These are phyloP conservation scores for Rhaphigaster nebulosa DNA, from an alignment of 2,888 invertebrate genomes.

Conservation along the genomic window DNA sequence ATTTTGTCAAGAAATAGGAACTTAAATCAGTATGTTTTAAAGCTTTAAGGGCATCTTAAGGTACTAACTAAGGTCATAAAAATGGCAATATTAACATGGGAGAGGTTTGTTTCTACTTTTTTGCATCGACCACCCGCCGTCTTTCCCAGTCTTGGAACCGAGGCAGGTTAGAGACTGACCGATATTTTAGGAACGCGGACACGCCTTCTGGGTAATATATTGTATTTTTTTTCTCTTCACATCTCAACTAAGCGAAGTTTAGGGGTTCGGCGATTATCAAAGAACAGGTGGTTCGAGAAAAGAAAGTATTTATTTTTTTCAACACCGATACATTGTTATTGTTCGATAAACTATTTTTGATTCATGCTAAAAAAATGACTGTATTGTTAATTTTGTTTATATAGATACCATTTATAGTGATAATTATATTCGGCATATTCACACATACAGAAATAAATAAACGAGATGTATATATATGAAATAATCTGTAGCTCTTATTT, in stretches of 20 bases:
- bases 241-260: constrained; percentile 2
- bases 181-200: constrained; percentile 42
- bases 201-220: constrained; percentile 46
- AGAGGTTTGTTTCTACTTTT: not conserved
- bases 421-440: too few species aligned
- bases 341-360: not conserved
- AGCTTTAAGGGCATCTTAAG: too few species aligned
- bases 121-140: constrained; percentile 11
- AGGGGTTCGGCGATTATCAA: constrained; percentile 20
- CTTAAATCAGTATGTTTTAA: too few species aligned
- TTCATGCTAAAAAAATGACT: too few species aligned
- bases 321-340: not conserved
- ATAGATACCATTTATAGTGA: too few species aligned
- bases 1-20: too few species aligned
- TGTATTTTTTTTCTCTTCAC: constrained; percentile 19
- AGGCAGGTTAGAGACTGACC: constrained; percentile 34
- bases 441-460: too few species aligned
- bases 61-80: not conserved
- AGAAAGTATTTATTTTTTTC: not conserved
- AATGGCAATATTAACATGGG: not conserved
- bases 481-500: too few species aligned
- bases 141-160: not conserved
- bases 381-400: too few species aligned
- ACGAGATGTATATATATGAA: too few species aligned
- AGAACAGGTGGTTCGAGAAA: not conserved